These are phyloP conservation scores for Anolis sagrei DNA, from an alignment of 2,113 vertebrate species.

Conservation along the genomic window DNA sequence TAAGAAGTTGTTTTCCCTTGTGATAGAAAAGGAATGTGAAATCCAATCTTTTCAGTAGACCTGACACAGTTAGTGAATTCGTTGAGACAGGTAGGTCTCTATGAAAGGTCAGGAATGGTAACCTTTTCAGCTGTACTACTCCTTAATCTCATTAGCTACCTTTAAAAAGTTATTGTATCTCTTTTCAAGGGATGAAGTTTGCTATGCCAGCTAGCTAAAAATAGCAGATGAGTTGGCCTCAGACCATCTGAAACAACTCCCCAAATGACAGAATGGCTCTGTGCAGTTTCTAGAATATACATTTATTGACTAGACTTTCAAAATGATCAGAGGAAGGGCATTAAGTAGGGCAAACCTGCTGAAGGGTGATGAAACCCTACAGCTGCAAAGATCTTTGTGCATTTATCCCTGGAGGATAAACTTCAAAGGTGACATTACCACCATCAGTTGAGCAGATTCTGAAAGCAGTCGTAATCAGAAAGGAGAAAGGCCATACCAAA, in stretches of 20 bases:
- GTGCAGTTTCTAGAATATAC: constrained; percentile 22
- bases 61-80: constrained; percentile 28
- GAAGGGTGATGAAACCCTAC: constrained; percentile 22
- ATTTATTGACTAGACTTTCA: constrained; percentile 46
- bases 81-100: constrained; percentile 29
- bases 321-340: background rate
- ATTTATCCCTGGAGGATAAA: background rate
- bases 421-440: constrained; percentile 17
- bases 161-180: constrained; percentile 46
- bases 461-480: background rate
- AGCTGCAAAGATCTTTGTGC: constrained; percentile 24
- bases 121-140: constrained; percentile 46
- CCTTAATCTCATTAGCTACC: constrained; percentile 51
- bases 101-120: constrained; percentile 47
- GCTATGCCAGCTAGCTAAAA: constrained; percentile 38
- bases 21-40: constrained; percentile 26
- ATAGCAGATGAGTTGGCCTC: constrained; percentile 26
- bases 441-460: background rate
- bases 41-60: constrained; percentile 36
- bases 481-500: background rate
- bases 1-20: constrained; percentile 22
- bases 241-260: constrained; percentile 30
- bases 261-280: constrained; percentile 32
- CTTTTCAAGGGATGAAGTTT: constrained; percentile 11
- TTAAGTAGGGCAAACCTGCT: constrained; percentile 38